Evolutionary conservation across 2,888 invertebrate species (phyloP), one percentile per base, ranked within the genome.

Genomic region (Drosophila kuntzei): DNA sequence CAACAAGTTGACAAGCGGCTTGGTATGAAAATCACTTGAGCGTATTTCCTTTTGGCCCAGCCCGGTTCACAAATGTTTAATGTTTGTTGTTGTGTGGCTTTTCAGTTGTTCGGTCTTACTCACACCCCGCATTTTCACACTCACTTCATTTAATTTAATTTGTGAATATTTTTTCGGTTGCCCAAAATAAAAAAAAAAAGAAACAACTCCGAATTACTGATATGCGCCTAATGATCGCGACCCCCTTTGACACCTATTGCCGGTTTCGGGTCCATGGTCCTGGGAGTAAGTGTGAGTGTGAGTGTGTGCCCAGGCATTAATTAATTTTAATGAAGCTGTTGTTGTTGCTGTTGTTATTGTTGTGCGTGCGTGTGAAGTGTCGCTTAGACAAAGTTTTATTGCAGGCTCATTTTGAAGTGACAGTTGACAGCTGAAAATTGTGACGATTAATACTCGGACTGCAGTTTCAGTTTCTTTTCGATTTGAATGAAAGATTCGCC

Each of bases 311-410:
- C 71, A 75, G 70, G 89, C 87, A 89, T 90, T 89, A 90, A 90
- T 89, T 90, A 90, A 78, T 85, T 89, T 87, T 87, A 90, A 90
- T 90, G 89, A 87, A 90, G 78, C 76, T 79, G 89, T 84, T 88
- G 80, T 68, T 81, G 79, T 76, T 73, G 61, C 29, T 60, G 66
- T 29, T 66, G 54, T 46, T 36, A 69, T 44, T 51, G 14, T 37
- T 65, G 60, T 34, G 71, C 71, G 85, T 88, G 77, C 77, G 87
- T 88, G 84, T 80, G 73, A 80, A 82, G 76, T 82, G 78, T 78
- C 76, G 71, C 76, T 78, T 73, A 74, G 76, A 64, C 64, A 58
- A 68, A 71, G 65, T 68, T 70, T 76, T 80, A 74, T 77, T 58
- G 63, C 74, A 32, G 36, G 12, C 47, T 68, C 55, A 51, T 69